phyloP scores from a whole-genome alignment of 1,140 invertebrate genomes.

The Coelopa frigida region DNA sequence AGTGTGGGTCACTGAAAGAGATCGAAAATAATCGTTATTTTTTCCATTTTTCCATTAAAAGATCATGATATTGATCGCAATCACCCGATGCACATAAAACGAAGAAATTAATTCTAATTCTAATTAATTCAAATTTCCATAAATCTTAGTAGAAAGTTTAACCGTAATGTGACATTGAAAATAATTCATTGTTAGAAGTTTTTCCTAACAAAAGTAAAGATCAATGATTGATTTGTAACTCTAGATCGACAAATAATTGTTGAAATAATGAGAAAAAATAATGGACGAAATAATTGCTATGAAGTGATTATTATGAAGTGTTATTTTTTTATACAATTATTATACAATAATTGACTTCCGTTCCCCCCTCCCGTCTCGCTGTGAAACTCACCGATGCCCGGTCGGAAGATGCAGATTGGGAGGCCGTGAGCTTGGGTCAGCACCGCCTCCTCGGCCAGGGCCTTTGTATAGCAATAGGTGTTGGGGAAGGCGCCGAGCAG shows the following conservation, averaged over 20 bases:
- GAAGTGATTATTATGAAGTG: too few species aligned
- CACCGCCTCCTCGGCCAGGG: conserved; percentile 66
- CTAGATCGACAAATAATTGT: too few species aligned
- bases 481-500: conserved; percentile 69
- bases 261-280: too few species aligned
- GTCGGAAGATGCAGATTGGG: conserved; percentile 64
- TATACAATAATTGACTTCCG: too few species aligned
- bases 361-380: background rate
- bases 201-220: too few species aligned
- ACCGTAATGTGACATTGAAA: too few species aligned
- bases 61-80: background rate
- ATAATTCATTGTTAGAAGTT: too few species aligned
- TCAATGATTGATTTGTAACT: too few species aligned
- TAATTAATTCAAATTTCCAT: background rate
- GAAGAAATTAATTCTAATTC: background rate
- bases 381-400: conserved; percentile 56
- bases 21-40: background rate
- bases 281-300: too few species aligned
- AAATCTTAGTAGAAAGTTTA: too few species aligned
- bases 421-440: conserved; percentile 55
- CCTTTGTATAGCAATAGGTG: conserved; percentile 79
- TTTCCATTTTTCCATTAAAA: background rate
- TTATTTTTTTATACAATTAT: background rate
- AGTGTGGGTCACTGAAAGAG: conserved; percentile 62
- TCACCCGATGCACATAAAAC: background rate